Base-by-base conservation (phyloP, 2,113 vertebrate genomes). In the Aleadryas rufinucha region DNA sequence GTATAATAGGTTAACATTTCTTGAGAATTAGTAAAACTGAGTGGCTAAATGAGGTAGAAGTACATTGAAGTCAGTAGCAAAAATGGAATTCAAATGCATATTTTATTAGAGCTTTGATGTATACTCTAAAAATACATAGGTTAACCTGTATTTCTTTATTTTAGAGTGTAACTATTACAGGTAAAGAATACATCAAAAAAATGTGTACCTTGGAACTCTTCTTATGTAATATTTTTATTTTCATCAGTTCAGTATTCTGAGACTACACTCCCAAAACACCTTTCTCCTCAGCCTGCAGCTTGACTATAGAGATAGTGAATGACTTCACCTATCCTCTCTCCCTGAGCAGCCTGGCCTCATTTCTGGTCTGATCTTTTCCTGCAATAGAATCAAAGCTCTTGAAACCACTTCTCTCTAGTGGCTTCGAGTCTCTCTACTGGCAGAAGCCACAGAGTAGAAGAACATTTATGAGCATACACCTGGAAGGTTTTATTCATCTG, bases 311-410 rank as follows among this genome's bases (percentile, higher is more conserved):
- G 63, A 87, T 18, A 76, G 1, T 7, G 3, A 92, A 44, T 39
- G 71, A 83, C 75, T 93, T 57, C 53, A 83, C 63, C 50, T 63
- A 49, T 35, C 27, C 33, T 41, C 37, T 77, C 39, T 81, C 83
- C 77, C 89, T 71, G 19, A 95, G 87, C 59, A 85, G 52, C 82
- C 57, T 95, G 64, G 47, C 79, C 78, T 96, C 70, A 95, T 93
- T 96, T 91, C 70, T 90, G 66, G 54, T 93, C 42, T 89, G 70
- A 89, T 87, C 30, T 66, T 83, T 87, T 80, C 70, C 75, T 88
- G 21, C 33, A 95, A 31, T 27, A 77, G 70, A 77, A 80, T 89
- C 21, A 93, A 93, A 88, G 84, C 66, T 85, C 70, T 72, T 91
- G 70, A 93, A 96, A 88, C 18, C 42, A 54, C 27, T 59, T 60